A percentile compares a stretch with the other conserved stretches of the same genome.
Conservation (phyloP, 2,113 vertebrate genomes). For the Perccottus glenii region DNA sequence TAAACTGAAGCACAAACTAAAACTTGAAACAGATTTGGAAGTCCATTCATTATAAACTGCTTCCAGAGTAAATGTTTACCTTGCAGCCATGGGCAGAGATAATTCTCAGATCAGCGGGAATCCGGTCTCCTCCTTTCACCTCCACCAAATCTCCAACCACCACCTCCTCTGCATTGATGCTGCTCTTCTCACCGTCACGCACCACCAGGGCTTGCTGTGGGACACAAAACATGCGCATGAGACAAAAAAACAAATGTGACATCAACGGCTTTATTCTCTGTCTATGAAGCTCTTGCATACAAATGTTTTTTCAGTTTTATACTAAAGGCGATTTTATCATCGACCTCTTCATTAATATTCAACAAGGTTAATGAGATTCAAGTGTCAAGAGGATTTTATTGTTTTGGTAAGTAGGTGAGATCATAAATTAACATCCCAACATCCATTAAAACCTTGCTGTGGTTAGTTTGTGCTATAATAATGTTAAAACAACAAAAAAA, state of each 20-base stretch:
- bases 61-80: slow-evolving; percentile 73
- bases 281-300: background rate
- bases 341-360: slow-evolving; percentile 1
- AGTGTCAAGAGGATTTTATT: slow-evolving; percentile 18
- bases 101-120: slow-evolving; percentile 94
- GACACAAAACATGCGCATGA: slow-evolving; percentile 8
- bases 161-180: slow-evolving; percentile 92
- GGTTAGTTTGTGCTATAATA: background rate
- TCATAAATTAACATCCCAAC: slow-evolving; percentile 15
- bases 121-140: slow-evolving; percentile 95
- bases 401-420: slow-evolving; percentile 4
- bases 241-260: background rate
- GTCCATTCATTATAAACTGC: background rate
- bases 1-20: background rate
- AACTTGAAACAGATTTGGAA: slow-evolving; percentile 11
- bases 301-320: background rate
- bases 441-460: background rate
- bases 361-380: slow-evolving; percentile 14
- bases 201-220: slow-evolving; percentile 94
- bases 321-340: background rate
- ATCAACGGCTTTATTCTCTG: background rate
- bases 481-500: background rate
- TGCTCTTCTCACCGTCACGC: slow-evolving; percentile 92
- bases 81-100: slow-evolving; percentile 96
- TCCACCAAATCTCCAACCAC: slow-evolving; percentile 94